Conservation (phyloP, 2,797 vertebrate species). For the Loris lydekkerianus region DNA sequence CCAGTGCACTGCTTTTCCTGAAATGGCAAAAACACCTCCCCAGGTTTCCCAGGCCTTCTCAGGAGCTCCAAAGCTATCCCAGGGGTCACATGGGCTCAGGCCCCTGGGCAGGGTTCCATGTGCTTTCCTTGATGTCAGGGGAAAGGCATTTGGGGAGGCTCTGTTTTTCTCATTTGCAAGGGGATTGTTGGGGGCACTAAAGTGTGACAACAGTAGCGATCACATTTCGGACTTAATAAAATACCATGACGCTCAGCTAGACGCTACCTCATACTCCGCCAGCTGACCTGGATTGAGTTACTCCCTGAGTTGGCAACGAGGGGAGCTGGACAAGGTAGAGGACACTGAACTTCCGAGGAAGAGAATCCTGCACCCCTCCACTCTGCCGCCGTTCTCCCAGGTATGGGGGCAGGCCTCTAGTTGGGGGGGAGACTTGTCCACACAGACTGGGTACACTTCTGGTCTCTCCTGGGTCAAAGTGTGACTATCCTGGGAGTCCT, state of each 20-base stretch:
- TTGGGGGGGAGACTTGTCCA: neutral
- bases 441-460: neutral
- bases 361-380: neutral
- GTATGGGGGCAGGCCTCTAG: fast-evolving
- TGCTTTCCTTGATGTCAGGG: slow-evolving; percentile 81
- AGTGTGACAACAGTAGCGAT: slow-evolving; percentile 90
- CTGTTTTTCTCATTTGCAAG: slow-evolving; percentile 91
- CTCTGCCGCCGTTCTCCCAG: neutral
- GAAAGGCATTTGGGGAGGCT: slow-evolving; percentile 87
- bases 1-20: neutral
- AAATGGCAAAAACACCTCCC: slow-evolving; percentile 61
- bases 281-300: slow-evolving; percentile 87
- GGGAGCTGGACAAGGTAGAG: slow-evolving; percentile 74
- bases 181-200: slow-evolving; percentile 88
- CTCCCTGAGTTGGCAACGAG: slow-evolving; percentile 74
- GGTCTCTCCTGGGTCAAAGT: neutral
- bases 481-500: neutral
- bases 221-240: slow-evolving; percentile 90
- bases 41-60: neutral
- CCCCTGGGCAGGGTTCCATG: slow-evolving; percentile 64
- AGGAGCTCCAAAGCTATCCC: slow-evolving; percentile 38
- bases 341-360: slow-evolving; percentile 46
- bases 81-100: slow-evolving; percentile 69
- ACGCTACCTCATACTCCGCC: slow-evolving; percentile 90
- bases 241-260: slow-evolving; percentile 88